These are phyloP conservation scores for Agrotis puta DNA, from an alignment of 2,888 invertebrate genomes.

Conservation along the genomic window DNA sequence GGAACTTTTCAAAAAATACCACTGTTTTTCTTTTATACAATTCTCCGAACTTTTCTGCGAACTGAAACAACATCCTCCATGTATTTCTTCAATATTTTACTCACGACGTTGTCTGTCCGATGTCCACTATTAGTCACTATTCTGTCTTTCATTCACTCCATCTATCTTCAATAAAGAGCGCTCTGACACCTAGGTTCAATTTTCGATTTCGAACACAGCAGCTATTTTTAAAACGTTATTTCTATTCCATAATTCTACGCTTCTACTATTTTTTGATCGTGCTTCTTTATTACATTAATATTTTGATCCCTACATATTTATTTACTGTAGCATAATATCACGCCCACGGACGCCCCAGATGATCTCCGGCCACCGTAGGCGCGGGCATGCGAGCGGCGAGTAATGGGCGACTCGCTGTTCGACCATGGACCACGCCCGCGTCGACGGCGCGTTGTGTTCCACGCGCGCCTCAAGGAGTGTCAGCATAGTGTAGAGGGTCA, in stretches of 20 bases:
- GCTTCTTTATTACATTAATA: not conserved
- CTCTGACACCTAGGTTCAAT: not conserved
- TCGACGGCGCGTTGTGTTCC: too few relatives aligned
- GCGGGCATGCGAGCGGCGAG: too few relatives aligned
- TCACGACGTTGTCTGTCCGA: not conserved
- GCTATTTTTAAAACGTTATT: not conserved
- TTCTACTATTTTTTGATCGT: not conserved
- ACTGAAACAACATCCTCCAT: too few relatives aligned
- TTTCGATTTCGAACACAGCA: too few relatives aligned
- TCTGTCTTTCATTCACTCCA: not conserved
- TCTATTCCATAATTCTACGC: not conserved
- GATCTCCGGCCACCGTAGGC: too few relatives aligned
- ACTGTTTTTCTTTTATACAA: not conserved
- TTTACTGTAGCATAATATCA: not conserved
- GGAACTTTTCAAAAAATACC: too few relatives aligned
- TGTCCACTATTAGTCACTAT: not conserved
- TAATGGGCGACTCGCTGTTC: too few relatives aligned
- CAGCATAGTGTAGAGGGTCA: too few relatives aligned
- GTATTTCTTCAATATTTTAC: not conserved
- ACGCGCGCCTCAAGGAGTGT: too few relatives aligned
- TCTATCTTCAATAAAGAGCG: not conserved
- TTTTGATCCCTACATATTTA: slow-evolving; percentile 1
- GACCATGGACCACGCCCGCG: too few relatives aligned
- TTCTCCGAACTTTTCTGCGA: too few relatives aligned
- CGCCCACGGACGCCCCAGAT: too few relatives aligned